phyloP scores from a whole-genome alignment of 1,140 invertebrate genomes.

The Gonatopus flavifemur region DNA sequence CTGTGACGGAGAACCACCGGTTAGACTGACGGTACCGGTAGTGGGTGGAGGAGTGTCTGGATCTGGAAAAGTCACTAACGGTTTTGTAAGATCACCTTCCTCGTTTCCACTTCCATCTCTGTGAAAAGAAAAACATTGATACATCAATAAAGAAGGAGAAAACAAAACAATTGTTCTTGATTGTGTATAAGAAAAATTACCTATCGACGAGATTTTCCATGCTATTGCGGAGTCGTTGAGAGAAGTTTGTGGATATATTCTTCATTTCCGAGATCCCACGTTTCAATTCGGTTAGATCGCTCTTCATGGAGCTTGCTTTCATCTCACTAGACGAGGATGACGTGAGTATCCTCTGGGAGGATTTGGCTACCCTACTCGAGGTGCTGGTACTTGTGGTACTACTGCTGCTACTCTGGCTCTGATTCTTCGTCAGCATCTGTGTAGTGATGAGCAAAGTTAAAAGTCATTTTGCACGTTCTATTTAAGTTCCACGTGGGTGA shows the following conservation, averaged over 20 bases:
- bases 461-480: conserved; percentile 33
- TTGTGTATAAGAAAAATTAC: too few species aligned
- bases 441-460: too few species aligned
- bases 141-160: background rate
- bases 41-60: conserved; percentile 66
- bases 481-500: conserved; percentile 33
- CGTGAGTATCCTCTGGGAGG: conserved; percentile 50
- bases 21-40: conserved; percentile 35
- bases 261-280: conserved; percentile 64
- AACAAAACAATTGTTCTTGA: background rate
- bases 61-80: conserved; percentile 78
- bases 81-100: conserved; percentile 61
- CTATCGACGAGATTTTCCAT: conserved; percentile 56
- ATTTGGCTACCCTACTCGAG: conserved; percentile 40
- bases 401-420: conserved; percentile 39
- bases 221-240: conserved; percentile 46
- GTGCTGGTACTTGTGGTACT: conserved; percentile 30
- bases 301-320: conserved; percentile 59
- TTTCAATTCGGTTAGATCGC: conserved; percentile 60
- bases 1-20: conserved; percentile 47
- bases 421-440: conserved; percentile 43
- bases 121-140: background rate
- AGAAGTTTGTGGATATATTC: conserved; percentile 57
- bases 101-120: conserved; percentile 45
- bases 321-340: conserved; percentile 54